Evolutionary conservation across 2,888 invertebrate genomes (phyloP), one percentile per base, ranked within the genome.

Genomic region (Chaetogeoica ovagalla): DNA sequence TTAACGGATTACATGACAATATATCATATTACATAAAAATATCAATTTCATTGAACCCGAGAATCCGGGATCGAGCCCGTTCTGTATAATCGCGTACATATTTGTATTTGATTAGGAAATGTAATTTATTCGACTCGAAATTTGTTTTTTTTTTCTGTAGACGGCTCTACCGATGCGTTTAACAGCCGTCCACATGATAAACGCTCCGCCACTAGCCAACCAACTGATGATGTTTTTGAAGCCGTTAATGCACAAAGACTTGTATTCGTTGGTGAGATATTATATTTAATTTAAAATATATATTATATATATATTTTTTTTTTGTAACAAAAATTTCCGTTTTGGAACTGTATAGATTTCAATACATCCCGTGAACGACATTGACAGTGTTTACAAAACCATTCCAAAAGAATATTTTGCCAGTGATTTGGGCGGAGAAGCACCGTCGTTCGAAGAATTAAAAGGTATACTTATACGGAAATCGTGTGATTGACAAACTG

Each of bases 161-260:
- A 66, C 11, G 4, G 83, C 70, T 23, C 21, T 82, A 39, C 83
- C 83, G 30, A 62, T 83, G 55, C 75, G 81, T 7, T 69, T 83
- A 37, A 83, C 76, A 39, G 77, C 77, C 19, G 55, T 83, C 0
- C 71, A 81, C 60, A 69, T 82, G 43, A 76, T 82, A 39, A 83
- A 83, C 30, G 82, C 82, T 21, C 74, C 82, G 8, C 63, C 83
- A 1, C 60, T 83, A 21, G 76, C 81, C 13, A 77, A 81, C 71
- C 82, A 82, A 55, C 52, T 83, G 48, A 55, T 83, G 70, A 79
- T 70, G 15, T 65, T 83, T 21, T 65, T 82, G 30, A 82, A 82
- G 39, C 82, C 82, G 9, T 63, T 83, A 4, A 83, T 83, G 82
- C 73, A 83, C 30, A 82, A 76, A 68, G 74, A 83, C 43, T 57